Conservation (phyloP, 2,113 vertebrate species). For the Pygoscelis antarcticus region DNA sequence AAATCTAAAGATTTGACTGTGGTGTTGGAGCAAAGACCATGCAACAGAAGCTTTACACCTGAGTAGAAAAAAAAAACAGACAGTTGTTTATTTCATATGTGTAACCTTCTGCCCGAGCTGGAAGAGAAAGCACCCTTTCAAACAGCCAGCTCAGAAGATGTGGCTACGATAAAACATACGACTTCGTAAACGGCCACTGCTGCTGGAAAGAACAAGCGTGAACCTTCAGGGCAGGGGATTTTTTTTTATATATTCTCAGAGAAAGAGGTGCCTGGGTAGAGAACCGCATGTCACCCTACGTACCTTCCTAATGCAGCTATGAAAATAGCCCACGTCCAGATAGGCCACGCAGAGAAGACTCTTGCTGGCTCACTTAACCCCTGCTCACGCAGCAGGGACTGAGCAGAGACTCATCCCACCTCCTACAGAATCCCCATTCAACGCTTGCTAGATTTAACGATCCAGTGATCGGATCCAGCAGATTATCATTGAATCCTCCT, state of each 20-base stretch:
- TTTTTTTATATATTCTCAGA: fast-evolving
- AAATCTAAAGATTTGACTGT: slow-evolving; percentile 84
- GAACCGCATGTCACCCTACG: fast-evolving
- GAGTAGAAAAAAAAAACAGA: background rate
- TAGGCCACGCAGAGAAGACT: fast-evolving
- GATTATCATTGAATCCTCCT: fast-evolving
- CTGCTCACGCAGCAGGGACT: fast-evolving
- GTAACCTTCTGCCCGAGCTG: no score
- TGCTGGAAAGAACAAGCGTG: fast-evolving
- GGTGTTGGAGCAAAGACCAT: slow-evolving; percentile 85
- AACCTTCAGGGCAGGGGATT: background rate
- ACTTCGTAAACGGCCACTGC: background rate
- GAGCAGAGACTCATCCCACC: fast-evolving
- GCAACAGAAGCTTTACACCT: slow-evolving; percentile 84
- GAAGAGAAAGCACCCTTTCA: background rate
- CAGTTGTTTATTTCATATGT: fast-evolving
- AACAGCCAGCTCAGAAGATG: background rate
- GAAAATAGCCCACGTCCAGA: fast-evolving
- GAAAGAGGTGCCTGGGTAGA: background rate
- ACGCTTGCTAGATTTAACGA: fast-evolving
- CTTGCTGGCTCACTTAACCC: background rate
- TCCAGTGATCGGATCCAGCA: fast-evolving
- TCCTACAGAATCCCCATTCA: fast-evolving
- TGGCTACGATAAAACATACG: fast-evolving
- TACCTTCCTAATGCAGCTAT: fast-evolving